Evolutionary conservation across 2,797 vertebrate genomes (phyloP), one percentile per base, ranked within the genome.

Genomic region (Pelobates cultripes): DNA sequence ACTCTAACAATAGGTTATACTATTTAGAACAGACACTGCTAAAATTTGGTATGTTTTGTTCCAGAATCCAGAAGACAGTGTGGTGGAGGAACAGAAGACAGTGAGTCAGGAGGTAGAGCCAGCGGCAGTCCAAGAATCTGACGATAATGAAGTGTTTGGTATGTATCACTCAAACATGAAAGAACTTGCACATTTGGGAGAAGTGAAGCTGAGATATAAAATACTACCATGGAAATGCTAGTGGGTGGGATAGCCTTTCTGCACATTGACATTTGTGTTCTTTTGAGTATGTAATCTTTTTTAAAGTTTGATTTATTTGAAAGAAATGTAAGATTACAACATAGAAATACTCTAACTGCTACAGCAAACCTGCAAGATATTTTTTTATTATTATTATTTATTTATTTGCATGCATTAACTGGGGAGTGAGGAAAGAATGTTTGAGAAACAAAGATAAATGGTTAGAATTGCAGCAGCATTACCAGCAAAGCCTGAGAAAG

Each of bases 61-160:
- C 13, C 55, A 57, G 55, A 3, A 15, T 57, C 8, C 74, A 77
- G 80, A 77, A 55, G 7, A 82, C 45, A 3, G 9, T 43, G 76
- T 73, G 9, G 77, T 83, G 61, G 81, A 83, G 75, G 80, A 82
- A 82, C 2, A 83, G 43, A 79, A 78, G 44, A 17, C 55, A n/a
- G 67, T 53, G 41, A 64, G 53, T 66, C 51, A 74, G 3, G 44
- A 44, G 40, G 28, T 43, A 40, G 64, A 67, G 57, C 15, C 76
- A 40, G 51, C 12, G 47, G 47, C 47, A 51, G 47, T 51, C 64
- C 81, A 63, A 75, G 81, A 79, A 77, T 79, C 51, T 70, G 81
- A 83, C 0, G 81, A 83, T 60, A 83, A 83, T 79, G 81, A 83
- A 17, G 81, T 83, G 43, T 83, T 83, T 79, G 81, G 81, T 83